Base-by-base conservation (phyloP, 2,797 vertebrate species). In the Semotilus atromaculatus region DNA sequence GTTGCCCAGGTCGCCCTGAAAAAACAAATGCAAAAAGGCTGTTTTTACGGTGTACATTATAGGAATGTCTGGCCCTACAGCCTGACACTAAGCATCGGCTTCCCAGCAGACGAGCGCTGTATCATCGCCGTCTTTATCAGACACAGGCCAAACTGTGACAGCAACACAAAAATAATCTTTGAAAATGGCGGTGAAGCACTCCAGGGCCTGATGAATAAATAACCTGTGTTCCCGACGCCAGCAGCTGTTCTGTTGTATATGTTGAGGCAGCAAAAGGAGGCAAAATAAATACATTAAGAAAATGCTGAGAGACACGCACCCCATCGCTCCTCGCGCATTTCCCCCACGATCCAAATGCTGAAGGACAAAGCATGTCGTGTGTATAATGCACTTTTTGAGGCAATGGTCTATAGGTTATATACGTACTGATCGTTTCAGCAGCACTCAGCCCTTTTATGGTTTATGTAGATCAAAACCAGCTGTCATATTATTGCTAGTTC, bases 181-280 rank as follows among this genome's bases (percentile, higher is more conserved):
- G 89, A 89, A 91, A 73, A 92, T 86, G 90, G 92, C 89, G 90
- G 91, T 89, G 86, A 90, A 80, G 89, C 91, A 93, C 94, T 93
- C 88, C 82, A 58, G 92, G 94, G 93, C 91, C 88, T 92, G 90
- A 93, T 95, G 89, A 95, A 95, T 94, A 93, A 95, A 92, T 93
- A 90, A 95, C 85, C 82, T 60, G 67, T 43, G 71, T 89, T 89
- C 89, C 86, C 85, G 40, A 92, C 90, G 93, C 90, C 86, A 75
- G 86, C 86, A 84, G 90, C 90, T 79, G 88, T 90, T 85, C 85
- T 85, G 88, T 88, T 91, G 90, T 91, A 89, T 93, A 91, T 92
- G 92, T 93, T 88, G 58, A 90, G 88, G 90, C 88, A 91, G 91
- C 80, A 77, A 88, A 88, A 92, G 88, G 83, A 88, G 26, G 64